Evolutionary conservation across 92 coral and sea anemone genomes (phyloP), one percentile per base, ranked within the genome.

Genomic region (Metridium senile): DNA sequence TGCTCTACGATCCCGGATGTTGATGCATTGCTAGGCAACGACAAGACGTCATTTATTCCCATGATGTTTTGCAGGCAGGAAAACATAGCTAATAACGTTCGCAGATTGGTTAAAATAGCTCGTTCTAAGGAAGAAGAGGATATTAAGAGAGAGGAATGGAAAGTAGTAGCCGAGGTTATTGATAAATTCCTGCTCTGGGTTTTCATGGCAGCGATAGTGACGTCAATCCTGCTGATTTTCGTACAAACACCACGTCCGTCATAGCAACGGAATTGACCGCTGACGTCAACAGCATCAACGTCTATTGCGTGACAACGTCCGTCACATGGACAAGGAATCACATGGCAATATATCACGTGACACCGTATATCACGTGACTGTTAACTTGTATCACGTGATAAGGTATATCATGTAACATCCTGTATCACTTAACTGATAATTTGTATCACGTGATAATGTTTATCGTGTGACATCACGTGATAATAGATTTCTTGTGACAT

Each of bases 141-240:
- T 27, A 86, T 92, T 72, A 84, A 72, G 80, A 89, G 83, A 56
- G 98, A 89, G 71, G 98, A 94, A 74, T 94, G 98, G 98, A 94
- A 94, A 79, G 78, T 94, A 4, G 89, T 88, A 6, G 94, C 98
- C 9, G 92, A 93, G n/a, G 85, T 94, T 49, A 83, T 94, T 29
- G 98, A 94, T 78, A 86, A 85, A 1, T 91, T 85, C 62, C 88
- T 94, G 47, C 71, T 91, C 26, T 91, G 97, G 98, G 56, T 94
- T 71, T 94, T 91, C 70, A 75, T 94, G 72, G 68, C 81, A 19
- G 86, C 78, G 52, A 29, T 94, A 13, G 46, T 90, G 13, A 74
- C 86, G 59, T 94, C 97, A 9, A 75, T 85, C 7, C 63, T 90
- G 4, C 88, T 93, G 9, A 90, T 94, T 51, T 94, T 94, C 73